These are phyloP conservation scores for Holothuria scabra DNA, from an alignment of 53 echinoderm and acorn worm species.

Conservation along the genomic window DNA sequence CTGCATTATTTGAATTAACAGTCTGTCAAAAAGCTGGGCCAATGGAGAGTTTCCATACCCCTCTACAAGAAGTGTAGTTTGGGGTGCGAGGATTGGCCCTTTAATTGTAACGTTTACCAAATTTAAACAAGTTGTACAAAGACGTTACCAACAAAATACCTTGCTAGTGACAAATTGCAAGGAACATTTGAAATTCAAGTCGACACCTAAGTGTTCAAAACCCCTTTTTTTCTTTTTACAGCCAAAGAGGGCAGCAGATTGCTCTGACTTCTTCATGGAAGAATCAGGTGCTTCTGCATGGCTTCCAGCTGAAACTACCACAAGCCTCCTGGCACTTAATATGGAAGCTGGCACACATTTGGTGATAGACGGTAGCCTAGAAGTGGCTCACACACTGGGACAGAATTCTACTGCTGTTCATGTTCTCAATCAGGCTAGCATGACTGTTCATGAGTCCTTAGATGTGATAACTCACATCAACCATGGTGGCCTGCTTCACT, in stretches of 20 bases:
- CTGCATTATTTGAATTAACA: too few relatives aligned
- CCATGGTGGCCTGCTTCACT: slow-evolving; percentile 27
- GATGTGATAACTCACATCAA: slow-evolving; percentile 56
- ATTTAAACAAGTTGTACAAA: too few relatives aligned
- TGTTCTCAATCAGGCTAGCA: slow-evolving; percentile 36
- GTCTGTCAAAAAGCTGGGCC: too few relatives aligned
- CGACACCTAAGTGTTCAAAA: not conserved
- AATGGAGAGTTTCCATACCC: too few relatives aligned
- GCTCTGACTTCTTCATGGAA: slow-evolving; percentile 7
- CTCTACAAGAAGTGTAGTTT: too few relatives aligned
- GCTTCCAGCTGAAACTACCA: slow-evolving; percentile 2
- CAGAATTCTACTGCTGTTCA: slow-evolving; percentile 57
- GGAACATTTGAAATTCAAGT: too few relatives aligned
- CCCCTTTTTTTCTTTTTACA: not conserved
- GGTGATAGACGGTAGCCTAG: slow-evolving; percentile 45
- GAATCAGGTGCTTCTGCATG: slow-evolving; percentile 24
- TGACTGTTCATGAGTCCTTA: slow-evolving; percentile 24
- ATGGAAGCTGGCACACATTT: slow-evolving; percentile 57
- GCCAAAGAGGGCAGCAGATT: slow-evolving; percentile 11
- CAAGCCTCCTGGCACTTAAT: not conserved
- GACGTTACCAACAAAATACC: too few relatives aligned
- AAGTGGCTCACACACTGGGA: slow-evolving; percentile 39
- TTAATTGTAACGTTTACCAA: too few relatives aligned
- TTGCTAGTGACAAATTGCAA: too few relatives aligned
- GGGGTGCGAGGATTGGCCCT: too few relatives aligned